These are phyloP conservation scores for Caenorhabditis becei DNA, from an alignment of 2,888 invertebrate species.

Conservation along the genomic window DNA sequence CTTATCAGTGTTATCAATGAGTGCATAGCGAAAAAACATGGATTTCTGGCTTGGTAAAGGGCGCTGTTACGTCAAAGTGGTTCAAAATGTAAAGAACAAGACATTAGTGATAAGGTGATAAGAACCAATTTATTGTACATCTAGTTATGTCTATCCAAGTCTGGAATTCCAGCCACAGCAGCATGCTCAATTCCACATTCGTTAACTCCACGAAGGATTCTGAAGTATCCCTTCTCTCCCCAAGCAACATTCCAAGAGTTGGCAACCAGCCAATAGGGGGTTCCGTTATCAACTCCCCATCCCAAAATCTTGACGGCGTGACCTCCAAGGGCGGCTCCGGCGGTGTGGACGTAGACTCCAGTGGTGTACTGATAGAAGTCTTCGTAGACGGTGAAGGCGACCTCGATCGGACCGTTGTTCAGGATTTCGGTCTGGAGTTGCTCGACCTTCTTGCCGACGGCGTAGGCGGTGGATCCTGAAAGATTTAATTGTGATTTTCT, in stretches of 20 bases:
- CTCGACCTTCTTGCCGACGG: slow-evolving; percentile 85
- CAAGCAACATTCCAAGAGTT: slow-evolving; percentile 95
- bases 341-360: slow-evolving; percentile 83
- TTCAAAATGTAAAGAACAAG: no score
- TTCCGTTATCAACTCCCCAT: slow-evolving; percentile 87
- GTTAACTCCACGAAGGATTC: slow-evolving; percentile 57
- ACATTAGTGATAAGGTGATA: no score
- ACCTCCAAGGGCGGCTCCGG: slow-evolving; percentile 87
- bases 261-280: slow-evolving; percentile 91
- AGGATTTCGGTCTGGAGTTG: slow-evolving; percentile 90
- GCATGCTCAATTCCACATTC: slow-evolving; percentile 67
- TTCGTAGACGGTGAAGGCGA: slow-evolving; percentile 90
- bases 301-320: slow-evolving; percentile 91
- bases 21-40: no score
- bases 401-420: slow-evolving; percentile 90
- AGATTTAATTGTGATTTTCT: background rate
- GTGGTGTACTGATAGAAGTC: slow-evolving; percentile 91
- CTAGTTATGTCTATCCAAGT: slow-evolving; percentile 40
- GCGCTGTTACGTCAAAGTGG: no score
- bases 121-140: no score
- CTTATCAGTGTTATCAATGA: no score
- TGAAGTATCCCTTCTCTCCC: slow-evolving; percentile 86
- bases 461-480: slow-evolving; percentile 39
- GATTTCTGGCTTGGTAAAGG: no score
- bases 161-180: slow-evolving; percentile 64